Conservation (phyloP, 2,888 invertebrate species). For the Drosophila picticornis region DNA sequence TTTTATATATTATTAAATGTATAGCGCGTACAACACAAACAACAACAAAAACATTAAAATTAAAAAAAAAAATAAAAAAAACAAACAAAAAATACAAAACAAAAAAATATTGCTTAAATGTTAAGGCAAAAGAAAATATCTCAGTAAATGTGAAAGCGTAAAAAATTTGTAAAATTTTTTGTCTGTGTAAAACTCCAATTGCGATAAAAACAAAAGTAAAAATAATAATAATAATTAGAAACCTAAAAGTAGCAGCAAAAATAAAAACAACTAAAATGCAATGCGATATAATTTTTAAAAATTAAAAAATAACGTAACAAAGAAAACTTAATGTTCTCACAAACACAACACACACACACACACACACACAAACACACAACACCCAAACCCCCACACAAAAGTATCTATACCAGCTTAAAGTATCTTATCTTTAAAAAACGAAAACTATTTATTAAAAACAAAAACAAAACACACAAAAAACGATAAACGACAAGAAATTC, state of each 20-base stretch:
- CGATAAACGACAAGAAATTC: constrained; percentile 63
- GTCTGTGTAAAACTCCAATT: constrained; percentile 77
- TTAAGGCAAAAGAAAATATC: constrained; percentile 75
- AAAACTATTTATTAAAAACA: constrained; percentile 72
- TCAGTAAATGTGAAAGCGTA: constrained; percentile 81
- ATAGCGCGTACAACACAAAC: constrained; percentile 73
- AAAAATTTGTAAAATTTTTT: constrained; percentile 80
- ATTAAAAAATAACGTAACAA: constrained; percentile 63
- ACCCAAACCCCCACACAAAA: constrained; percentile 54
- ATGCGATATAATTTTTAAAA: constrained; percentile 81
- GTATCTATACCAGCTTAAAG: constrained; percentile 77
- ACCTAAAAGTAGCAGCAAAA: constrained; percentile 60
- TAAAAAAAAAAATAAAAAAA: constrained; percentile 27
- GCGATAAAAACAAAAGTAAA: constrained; percentile 55
- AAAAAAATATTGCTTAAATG: constrained; percentile 60
- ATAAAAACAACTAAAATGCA: constrained; percentile 51
- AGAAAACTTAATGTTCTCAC: constrained; percentile 71
- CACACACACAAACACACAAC: constrained; percentile 17
- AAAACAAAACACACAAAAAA: constrained; percentile 50
- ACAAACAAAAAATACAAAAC: constrained; percentile 26
- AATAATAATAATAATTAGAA: constrained; percentile 29
- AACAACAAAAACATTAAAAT: constrained; percentile 41
- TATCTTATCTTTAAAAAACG: constrained; percentile 71
- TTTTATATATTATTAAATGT: constrained; percentile 79
- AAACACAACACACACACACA: constrained; percentile 24